phyloP scores from a whole-genome alignment of 2,797 vertebrate species.

The Ceyx erithaca region DNA sequence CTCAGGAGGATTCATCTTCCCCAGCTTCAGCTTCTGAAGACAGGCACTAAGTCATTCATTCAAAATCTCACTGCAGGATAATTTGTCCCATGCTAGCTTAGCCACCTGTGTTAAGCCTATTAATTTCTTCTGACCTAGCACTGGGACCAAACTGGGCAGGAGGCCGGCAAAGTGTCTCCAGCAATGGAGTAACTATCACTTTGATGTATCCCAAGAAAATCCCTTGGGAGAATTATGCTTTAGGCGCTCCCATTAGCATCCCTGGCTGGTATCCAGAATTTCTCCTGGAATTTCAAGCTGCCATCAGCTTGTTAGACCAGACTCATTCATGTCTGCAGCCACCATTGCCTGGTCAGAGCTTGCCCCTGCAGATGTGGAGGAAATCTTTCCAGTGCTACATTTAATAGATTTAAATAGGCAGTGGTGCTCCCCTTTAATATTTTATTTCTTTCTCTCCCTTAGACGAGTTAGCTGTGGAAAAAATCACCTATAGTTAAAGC shows the following conservation, averaged over 20 bases:
- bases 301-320: not conserved
- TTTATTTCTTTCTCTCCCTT: slow-evolving; percentile 24
- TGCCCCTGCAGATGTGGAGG: not conserved
- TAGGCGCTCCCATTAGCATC: not conserved
- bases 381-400: not conserved
- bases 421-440: not conserved
- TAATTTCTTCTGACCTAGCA: not conserved
- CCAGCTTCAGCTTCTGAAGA: not conserved
- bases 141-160: not conserved
- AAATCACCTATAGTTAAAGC: slow-evolving; percentile 55
- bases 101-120: not conserved
- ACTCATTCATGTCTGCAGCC: not conserved
- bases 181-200: not conserved
- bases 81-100: not conserved
- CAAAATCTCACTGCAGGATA: not conserved
- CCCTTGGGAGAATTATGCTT: fast-evolving
- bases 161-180: not conserved
- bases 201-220: not conserved
- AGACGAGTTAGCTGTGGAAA: not conserved
- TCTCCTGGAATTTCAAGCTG: not conserved
- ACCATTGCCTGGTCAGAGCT: not conserved
- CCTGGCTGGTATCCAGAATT: not conserved
- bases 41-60: fast-evolving
- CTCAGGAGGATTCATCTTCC: not conserved
- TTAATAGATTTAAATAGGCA: not conserved